A percentile compares a stretch with the other conserved stretches of the same genome.
Conservation (phyloP, 64 coral and sea anemone species). For the Actinia equina region DNA sequence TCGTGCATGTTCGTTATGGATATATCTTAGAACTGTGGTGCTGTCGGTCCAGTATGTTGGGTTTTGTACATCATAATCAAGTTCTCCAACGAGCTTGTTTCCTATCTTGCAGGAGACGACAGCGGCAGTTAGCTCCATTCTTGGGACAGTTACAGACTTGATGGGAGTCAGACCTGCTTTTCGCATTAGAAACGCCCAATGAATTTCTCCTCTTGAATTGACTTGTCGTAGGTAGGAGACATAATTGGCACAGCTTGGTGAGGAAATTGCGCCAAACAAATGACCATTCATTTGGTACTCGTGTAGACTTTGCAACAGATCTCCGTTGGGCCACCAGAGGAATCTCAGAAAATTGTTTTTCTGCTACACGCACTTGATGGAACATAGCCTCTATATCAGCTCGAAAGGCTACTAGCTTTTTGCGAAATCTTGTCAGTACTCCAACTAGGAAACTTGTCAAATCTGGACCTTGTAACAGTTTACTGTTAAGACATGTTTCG, state of each 20-base stretch:
- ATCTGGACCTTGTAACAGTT: slow-evolving; percentile 46
- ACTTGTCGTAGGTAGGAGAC: neutral
- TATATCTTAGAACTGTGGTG: no score
- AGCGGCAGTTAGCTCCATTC: neutral
- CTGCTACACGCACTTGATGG: slow-evolving; percentile 41
- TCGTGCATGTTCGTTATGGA: no score
- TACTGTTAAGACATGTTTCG: slow-evolving; percentile 27
- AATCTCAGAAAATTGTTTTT: slow-evolving; percentile 38
- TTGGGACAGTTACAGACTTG: neutral
- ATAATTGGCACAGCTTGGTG: slow-evolving; percentile 35
- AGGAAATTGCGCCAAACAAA: slow-evolving; percentile 6
- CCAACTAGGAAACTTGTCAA: slow-evolving; percentile 41
- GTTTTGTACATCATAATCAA: no score
- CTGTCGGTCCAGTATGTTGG: no score
- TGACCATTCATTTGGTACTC: slow-evolving; percentile 32
- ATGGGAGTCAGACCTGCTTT: neutral
- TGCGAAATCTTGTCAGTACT: slow-evolving; percentile 41
- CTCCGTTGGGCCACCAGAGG: slow-evolving; percentile 45
- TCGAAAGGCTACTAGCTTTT: slow-evolving; percentile 32
- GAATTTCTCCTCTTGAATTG: neutral
- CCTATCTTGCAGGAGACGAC: neutral
- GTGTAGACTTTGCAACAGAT: slow-evolving; percentile 2
- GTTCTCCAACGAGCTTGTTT: no score
- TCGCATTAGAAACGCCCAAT: slow-evolving; percentile 1
- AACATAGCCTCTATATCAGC: slow-evolving; percentile 45